Evolutionary conservation across 2,797 vertebrate species (phyloP).

Genomic region (Diplodus sargus): DNA sequence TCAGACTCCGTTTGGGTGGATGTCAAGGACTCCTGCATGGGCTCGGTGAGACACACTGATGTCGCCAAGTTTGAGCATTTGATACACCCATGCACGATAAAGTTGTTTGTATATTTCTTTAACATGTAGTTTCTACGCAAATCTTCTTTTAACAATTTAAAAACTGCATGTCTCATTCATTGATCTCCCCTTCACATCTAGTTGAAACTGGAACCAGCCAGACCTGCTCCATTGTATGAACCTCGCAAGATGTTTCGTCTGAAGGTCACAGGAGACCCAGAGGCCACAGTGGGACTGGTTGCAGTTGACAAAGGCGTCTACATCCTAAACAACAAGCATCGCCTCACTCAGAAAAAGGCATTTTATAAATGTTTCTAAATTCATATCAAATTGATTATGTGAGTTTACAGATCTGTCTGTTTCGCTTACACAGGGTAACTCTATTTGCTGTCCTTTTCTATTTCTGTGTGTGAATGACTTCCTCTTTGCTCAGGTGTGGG

Average conservation of each 20-base stretch:
- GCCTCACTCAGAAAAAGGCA: conserved; percentile 87
- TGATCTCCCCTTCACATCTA: conserved; percentile 1
- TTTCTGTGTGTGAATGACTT: background rate
- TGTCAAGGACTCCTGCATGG: conserved; percentile 88
- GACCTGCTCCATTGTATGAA: background rate
- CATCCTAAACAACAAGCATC: conserved; percentile 87
- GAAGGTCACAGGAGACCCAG: conserved; percentile 84
- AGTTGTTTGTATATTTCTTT: too few relatives aligned
- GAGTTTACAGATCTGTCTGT: too few relatives aligned
- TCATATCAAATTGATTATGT: background rate
- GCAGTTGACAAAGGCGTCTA: conserved; percentile 91
- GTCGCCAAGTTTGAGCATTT: background rate
- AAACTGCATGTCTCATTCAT: too few relatives aligned
- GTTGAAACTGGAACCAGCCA: conserved; percentile 19
- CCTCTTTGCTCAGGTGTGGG: conserved; percentile 85
- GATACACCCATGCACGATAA: too few relatives aligned
- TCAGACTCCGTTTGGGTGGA: conserved; percentile 91
- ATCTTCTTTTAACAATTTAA: too few relatives aligned
- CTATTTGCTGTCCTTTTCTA: background rate
- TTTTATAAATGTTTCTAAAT: background rate
- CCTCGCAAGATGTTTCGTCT: conserved; percentile 80
- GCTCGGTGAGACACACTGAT: conserved; percentile 77
- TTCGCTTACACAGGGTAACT: background rate
- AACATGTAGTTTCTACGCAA: too few relatives aligned
- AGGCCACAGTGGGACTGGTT: conserved; percentile 86